These are phyloP conservation scores for Etheostoma spectabile DNA, from an alignment of 2,113 vertebrate species.

Conservation along the genomic window DNA sequence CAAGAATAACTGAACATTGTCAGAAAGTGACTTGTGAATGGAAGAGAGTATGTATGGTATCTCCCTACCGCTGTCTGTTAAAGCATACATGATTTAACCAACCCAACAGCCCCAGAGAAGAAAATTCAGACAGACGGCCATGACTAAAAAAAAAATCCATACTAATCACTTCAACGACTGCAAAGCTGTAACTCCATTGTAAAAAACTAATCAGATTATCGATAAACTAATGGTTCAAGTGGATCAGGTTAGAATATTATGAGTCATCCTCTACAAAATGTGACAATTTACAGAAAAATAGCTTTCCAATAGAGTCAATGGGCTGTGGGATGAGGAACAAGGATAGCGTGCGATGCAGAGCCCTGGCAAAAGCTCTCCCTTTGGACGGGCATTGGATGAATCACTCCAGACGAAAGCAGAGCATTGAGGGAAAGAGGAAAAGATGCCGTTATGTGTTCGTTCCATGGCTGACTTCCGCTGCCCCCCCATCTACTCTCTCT, in stretches of 20 bases:
- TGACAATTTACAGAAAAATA: slow-evolving; percentile 54
- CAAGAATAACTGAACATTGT: slow-evolving; percentile 64
- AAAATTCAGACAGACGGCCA: slow-evolving; percentile 33
- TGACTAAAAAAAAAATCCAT: slow-evolving; percentile 49
- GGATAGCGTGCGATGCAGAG: slow-evolving; percentile 79
- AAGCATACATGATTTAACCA: slow-evolving; percentile 52
- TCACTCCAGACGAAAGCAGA: slow-evolving; percentile 78
- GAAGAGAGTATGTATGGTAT: slow-evolving; percentile 25
- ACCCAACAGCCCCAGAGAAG: slow-evolving; percentile 27
- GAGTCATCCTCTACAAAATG: slow-evolving; percentile 35
- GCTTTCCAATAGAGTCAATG: slow-evolving; percentile 66
- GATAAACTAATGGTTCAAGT: slow-evolving; percentile 54
- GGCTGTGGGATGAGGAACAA: slow-evolving; percentile 68
- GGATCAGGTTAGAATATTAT: slow-evolving; percentile 38
- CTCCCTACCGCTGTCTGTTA: slow-evolving; percentile 21
- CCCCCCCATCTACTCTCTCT: slow-evolving; percentile 40
- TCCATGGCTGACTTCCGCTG: slow-evolving; percentile 73
- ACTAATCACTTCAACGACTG: slow-evolving; percentile 46
- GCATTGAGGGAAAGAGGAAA: slow-evolving; percentile 67
- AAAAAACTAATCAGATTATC: slow-evolving; percentile 47
- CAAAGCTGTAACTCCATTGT: slow-evolving; percentile 35
- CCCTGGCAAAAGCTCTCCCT: slow-evolving; percentile 72
- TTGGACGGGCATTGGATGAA: slow-evolving; percentile 80
- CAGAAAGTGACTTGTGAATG: slow-evolving; percentile 61
- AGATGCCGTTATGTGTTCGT: slow-evolving; percentile 78